phyloP scores from a whole-genome alignment of 2,113 vertebrate species.

The Nanger granti region DNA sequence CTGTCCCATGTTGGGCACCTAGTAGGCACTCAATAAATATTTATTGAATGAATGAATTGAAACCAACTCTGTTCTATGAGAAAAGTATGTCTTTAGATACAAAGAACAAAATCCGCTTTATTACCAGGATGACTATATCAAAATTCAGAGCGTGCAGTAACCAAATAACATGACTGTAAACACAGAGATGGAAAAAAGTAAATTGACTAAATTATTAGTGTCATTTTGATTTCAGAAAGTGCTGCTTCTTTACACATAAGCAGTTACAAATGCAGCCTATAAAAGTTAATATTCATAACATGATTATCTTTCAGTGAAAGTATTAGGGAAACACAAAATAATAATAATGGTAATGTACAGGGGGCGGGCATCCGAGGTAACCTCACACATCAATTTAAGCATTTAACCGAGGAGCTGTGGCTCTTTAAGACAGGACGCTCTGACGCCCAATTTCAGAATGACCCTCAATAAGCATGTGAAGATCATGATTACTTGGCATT shows the following conservation, averaged over 20 bases:
- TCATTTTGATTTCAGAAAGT: slow-evolving; percentile 59
- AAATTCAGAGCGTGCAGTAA: slow-evolving; percentile 22
- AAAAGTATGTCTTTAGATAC: background rate
- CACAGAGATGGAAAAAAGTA: slow-evolving; percentile 19
- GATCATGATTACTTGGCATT: background rate
- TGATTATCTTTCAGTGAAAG: slow-evolving; percentile 62
- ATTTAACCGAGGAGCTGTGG: background rate
- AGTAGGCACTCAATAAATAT: background rate
- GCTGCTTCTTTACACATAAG: slow-evolving; percentile 62
- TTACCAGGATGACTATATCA: background rate
- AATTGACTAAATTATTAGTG: slow-evolving; percentile 68
- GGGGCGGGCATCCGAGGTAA: background rate
- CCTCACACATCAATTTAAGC: background rate
- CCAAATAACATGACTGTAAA: slow-evolving; percentile 47
- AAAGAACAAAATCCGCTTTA: background rate
- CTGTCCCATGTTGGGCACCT: background rate
- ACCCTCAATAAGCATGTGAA: background rate
- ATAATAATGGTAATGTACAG: background rate
- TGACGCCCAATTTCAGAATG: background rate
- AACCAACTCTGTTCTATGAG: background rate
- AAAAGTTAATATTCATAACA: slow-evolving; percentile 67
- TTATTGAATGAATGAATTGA: background rate
- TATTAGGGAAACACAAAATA: slow-evolving; percentile 53
- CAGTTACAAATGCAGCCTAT: slow-evolving; percentile 49
- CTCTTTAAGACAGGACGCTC: background rate